Evolutionary conservation across 2,888 invertebrate species (phyloP), one percentile per base, ranked within the genome.

Genomic region (Neoitamus cyanurus): DNA sequence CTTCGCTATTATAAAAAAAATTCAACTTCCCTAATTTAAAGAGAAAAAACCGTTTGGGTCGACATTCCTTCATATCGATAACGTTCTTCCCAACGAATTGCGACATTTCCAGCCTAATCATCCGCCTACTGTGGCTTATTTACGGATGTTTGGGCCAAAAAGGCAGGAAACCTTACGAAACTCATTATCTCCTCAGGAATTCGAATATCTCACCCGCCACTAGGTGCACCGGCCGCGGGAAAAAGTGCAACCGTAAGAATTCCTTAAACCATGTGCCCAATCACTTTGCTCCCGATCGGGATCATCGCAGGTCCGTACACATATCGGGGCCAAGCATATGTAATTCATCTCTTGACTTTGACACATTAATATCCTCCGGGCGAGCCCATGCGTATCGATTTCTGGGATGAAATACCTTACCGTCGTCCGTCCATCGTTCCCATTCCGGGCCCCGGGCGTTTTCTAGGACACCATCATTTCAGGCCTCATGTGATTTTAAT

Each of bases 401-500:
- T 83, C 83, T 69, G 28, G 15, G 28, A 36, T 37, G n/a, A 13
- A 6, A 42, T 58, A 30, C n/a, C 70, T 83, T 69, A 7, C 13
- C 68, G 82, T 82, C 68, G 13, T n/a, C n/a, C 25, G 31, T 36
- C 15, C 28, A 5, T 58, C 20, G 3, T 37, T 25, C 34, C 36
- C 37, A 34, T 37, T 36, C 15, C 37, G 37, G 75, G 13, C 25
- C 58, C 7, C 2, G 11, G 58, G 20, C 58, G 9, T 3, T 9
- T 58, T 11, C 20, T 58, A 80, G 80, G 80, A 37, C 37, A 83
- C 28, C 11, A 83, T 70, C 58, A 80, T 83, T 83, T 83, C 83
- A 83, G 83, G 83, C 37, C 70, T 70, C 83, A 83, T 83, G 83
- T 83, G 83, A 83, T 70, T 83, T 83, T 83, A 83, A 83, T 83